Percentiles rank a stretch among this genome's conserved stretches.
Evolutionary conservation across 2,797 vertebrate genomes (phyloP).

Genomic region (Sebastes vulpes): DNA sequence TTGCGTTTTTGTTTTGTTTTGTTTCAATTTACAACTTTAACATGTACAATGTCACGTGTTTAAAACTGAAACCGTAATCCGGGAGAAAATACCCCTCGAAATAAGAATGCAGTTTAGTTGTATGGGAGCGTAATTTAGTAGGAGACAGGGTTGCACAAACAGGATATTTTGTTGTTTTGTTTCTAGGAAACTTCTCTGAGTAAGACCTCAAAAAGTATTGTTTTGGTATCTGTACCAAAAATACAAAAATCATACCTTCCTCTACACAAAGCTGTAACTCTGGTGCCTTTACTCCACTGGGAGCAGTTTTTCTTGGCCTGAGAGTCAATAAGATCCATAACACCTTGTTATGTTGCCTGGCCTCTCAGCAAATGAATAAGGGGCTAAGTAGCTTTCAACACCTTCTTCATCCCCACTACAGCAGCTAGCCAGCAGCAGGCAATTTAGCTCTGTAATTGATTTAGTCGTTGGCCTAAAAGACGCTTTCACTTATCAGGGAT

Average conservation of each 20-base stretch:
- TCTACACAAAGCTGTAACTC: not conserved
- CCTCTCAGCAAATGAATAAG: slow-evolving; percentile 55
- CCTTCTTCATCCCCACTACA: slow-evolving; percentile 39
- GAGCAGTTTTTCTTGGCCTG: slow-evolving; percentile 1
- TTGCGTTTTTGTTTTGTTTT: no score
- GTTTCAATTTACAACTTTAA: no score
- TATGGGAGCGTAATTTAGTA: no score
- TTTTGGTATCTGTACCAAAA: not conserved
- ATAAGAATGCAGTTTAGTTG: no score
- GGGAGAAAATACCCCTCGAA: no score
- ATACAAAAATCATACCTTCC: not conserved
- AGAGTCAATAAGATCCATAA: slow-evolving; percentile 65
- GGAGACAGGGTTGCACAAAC: no score
- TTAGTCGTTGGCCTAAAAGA: slow-evolving; percentile 57
- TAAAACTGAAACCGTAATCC: no score
- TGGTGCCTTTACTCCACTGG: slow-evolving; percentile 9
- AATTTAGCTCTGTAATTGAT: slow-evolving; percentile 61
- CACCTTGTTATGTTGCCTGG: slow-evolving; percentile 69
- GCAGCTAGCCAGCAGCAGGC: slow-evolving; percentile 52
- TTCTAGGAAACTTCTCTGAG: no score
- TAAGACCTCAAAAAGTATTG: no score
- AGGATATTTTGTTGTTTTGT: no score
- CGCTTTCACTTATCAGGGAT: slow-evolving; percentile 46
- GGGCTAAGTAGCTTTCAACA: slow-evolving; percentile 67
- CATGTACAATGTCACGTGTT: no score